phyloP scores from a whole-genome alignment of 1,140 invertebrate genomes.

The Neodiprion fabricii region DNA sequence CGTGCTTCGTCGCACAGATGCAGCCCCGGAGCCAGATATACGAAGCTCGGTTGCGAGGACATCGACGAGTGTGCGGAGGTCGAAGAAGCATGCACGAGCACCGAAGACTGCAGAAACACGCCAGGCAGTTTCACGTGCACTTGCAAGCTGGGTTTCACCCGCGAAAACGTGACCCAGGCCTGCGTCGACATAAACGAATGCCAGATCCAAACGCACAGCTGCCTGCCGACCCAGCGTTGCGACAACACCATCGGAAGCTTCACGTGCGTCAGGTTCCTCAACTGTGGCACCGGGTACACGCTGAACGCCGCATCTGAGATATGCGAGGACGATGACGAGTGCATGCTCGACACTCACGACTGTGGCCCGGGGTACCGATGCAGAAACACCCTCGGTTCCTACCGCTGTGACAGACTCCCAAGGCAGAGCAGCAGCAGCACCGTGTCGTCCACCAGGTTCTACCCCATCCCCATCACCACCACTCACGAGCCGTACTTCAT shows the following conservation, averaged over 20 bases:
- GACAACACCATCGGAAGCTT: slow-evolving; percentile 91
- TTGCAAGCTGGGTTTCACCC: slow-evolving; percentile 62
- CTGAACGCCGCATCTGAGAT: slow-evolving; percentile 84
- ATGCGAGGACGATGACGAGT: slow-evolving; percentile 97
- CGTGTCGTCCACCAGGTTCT: neutral
- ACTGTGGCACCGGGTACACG: slow-evolving; percentile 97
- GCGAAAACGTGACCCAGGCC: slow-evolving; percentile 62
- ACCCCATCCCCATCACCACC: slow-evolving; percentile 17
- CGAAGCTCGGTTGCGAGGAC: slow-evolving; percentile 64
- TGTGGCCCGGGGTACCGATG: slow-evolving; percentile 84
- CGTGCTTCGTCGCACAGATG: slow-evolving; percentile 39
- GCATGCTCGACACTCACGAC: slow-evolving; percentile 78
- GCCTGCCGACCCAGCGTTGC: slow-evolving; percentile 77
- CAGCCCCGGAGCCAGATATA: slow-evolving; percentile 48
- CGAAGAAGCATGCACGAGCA: slow-evolving; percentile 60
- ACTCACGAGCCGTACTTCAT: slow-evolving; percentile 9
- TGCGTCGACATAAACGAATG: slow-evolving; percentile 75
- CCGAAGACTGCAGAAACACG: slow-evolving; percentile 63
- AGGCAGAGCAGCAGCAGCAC: neutral
- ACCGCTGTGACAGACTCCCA: slow-evolving; percentile 71
- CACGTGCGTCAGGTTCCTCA: slow-evolving; percentile 80
- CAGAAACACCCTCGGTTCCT: slow-evolving; percentile 84
- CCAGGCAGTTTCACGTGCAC: slow-evolving; percentile 62
- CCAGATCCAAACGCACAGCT: slow-evolving; percentile 63
- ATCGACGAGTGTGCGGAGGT: slow-evolving; percentile 71